Evolutionary conservation across 2,113 vertebrate genomes (phyloP), one percentile per base, ranked within the genome.

Genomic region (Chloropsis hardwickii): DNA sequence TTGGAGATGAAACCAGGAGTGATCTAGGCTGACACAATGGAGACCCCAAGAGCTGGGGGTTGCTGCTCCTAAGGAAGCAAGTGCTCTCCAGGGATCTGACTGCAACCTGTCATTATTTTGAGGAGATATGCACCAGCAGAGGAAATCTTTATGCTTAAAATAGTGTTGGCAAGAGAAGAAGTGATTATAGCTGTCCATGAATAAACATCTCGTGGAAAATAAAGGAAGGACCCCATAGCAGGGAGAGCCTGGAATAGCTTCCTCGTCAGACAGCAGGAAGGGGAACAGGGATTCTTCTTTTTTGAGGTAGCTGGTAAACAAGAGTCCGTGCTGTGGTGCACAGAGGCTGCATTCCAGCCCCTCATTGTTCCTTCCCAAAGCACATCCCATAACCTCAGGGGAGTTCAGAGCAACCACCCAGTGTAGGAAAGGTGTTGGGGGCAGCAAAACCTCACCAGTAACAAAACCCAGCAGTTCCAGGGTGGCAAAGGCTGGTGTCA

Each of bases 141-240:
- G 96, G 96, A 96, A 97, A 92, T 84, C 69, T 93, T 86, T 54
- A 44, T 70, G 80, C 95, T 94, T 93, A 91, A 97, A 96, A 97
- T 96, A 97, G 95, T 2, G 11, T 28, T 97, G 95, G 91, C 94
- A 93, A 74, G 87, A 97, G 91, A 92, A 90, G 57, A 90, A 83
- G 69, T 94, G 86, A 84, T 97, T 95, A 40, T 66, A 88, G 72
- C 69, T 92, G 92, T 69, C 96, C 76, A 23, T 12, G 51, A 83
- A 88, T 86, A 97, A 96, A 96, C 65, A 92, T 48, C 72, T 25
- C 47, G 79, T 96, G 90, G 71, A 90, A 90, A 93, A 94, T 51
- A 92, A 94, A 95, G 95, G 96, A 97, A 97, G 92, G 86, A 70
- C 83, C 95, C 91, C 60, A 5, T 66, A 71, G 92, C 69, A 88